phyloP scores from a whole-genome alignment of 2,113 vertebrate species.

The Nesoenas mayeri region DNA sequence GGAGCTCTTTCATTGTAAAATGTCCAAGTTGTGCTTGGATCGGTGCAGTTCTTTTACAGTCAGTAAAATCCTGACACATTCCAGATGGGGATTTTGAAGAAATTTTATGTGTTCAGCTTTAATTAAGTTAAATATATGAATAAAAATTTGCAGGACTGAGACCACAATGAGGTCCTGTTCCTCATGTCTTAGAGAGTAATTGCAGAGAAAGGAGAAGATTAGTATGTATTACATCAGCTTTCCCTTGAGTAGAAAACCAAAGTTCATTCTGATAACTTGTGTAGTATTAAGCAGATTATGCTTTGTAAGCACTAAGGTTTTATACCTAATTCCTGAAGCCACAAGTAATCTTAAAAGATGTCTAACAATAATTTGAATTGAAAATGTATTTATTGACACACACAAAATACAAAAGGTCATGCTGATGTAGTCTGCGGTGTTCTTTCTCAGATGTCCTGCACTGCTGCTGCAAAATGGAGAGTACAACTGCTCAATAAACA shows the following conservation, averaged over 20 bases:
- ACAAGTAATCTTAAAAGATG: constrained; percentile 1
- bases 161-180: background rate
- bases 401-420: background rate
- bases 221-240: constrained; percentile 25
- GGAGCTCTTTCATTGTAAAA: background rate
- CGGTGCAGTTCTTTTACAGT: background rate
- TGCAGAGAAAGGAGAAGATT: constrained; percentile 2
- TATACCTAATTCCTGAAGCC: constrained; percentile 8
- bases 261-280: constrained; percentile 14
- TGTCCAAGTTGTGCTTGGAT: background rate
- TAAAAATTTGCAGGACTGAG: background rate
- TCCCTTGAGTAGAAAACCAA: background rate
- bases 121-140: background rate
- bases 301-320: constrained; percentile 10
- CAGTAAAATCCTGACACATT: background rate
- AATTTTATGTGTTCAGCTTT: background rate
- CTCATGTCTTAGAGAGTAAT: background rate
- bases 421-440: background rate
- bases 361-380: background rate
- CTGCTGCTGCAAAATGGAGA: background rate
- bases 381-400: background rate
- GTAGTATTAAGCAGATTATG: constrained; percentile 14
- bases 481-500: background rate
- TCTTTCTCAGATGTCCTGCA: background rate
- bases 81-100: background rate